phyloP scores from a whole-genome alignment of 2,113 vertebrate species.

The Colistium nudipinnis region DNA sequence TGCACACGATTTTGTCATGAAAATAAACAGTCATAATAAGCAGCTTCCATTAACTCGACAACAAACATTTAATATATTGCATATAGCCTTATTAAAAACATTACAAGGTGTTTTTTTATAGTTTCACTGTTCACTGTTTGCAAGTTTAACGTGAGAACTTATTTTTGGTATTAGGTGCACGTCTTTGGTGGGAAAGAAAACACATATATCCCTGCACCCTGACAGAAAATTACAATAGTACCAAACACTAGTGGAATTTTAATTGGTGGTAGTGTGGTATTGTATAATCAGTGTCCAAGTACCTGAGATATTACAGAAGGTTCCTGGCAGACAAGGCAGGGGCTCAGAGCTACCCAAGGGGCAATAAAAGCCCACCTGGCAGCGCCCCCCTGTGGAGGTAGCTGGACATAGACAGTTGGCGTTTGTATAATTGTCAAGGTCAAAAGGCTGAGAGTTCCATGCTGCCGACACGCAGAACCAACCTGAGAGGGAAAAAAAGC shows the following conservation, averaged over 20 bases:
- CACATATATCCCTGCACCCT: too few species aligned
- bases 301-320: constrained; percentile 90
- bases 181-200: too few species aligned
- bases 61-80: too few species aligned
- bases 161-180: not conserved
- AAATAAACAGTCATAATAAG: not conserved
- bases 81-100: not conserved
- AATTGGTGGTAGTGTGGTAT: not conserved
- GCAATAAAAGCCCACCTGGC: constrained; percentile 88
- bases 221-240: too few species aligned
- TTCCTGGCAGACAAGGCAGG: constrained; percentile 82
- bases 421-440: constrained; percentile 95
- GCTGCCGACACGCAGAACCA: constrained; percentile 95
- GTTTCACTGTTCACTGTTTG: not conserved
- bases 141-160: not conserved
- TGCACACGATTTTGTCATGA: not conserved
- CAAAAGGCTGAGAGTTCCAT: constrained; percentile 91
- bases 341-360: constrained; percentile 89
- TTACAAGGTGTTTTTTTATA: too few species aligned
- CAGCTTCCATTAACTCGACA: too few species aligned
- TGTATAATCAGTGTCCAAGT: constrained; percentile 11
- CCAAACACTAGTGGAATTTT: too few species aligned
- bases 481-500: constrained; percentile 75
- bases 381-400: constrained; percentile 90
- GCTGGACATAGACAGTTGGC: constrained; percentile 93